Base-by-base conservation (phyloP, 2,113 vertebrate genomes). In the Gallinago paraguaiae region DNA sequence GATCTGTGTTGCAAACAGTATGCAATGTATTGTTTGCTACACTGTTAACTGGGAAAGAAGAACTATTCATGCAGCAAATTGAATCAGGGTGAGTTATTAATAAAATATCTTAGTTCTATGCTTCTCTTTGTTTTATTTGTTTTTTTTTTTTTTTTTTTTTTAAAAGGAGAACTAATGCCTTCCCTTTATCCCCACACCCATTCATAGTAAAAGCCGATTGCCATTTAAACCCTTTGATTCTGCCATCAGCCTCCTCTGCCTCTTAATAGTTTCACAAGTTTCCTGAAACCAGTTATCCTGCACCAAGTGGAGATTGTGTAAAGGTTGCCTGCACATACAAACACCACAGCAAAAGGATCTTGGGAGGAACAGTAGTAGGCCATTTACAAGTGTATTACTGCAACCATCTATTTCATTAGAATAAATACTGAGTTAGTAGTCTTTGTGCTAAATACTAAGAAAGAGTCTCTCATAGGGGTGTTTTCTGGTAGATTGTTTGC, bases 221-320 rank as follows among this genome's bases (percentile, higher is more conserved):
- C 33, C 53, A 56, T 11, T 64, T 60, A 71, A 84, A 74, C 45
- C 5, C 54, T 88, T 54, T 22, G 25, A 6, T 86, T 86, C 48
- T 64, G 15, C 25, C 54, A 17, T 70, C 46, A 59, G 23, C 67
- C 30, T 54, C 90, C 48, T 46, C 71, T 33, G 27, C 12, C 65
- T 82, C 57, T 70, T 16, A 37, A 88, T 39, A 8, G 6, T 72
- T 87, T 83, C 43, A 10, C 28, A 67, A 45, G 27, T 72, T 72
- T 85, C 19, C 31, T 81, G 30, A 80, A 88, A 88, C 27, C 30
- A 59, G 6, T 59, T 88, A 54, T 63, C 43, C 39, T 33, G 5
- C 0, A 2, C 27, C 2, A 9, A 71, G 24, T 33, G 9, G 19
- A 89, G 92, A 60, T 31, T 75, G 61, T 0, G 0, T 60, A 78